Base-by-base conservation (phyloP, 2,888 invertebrate genomes). In the Platynereis dumerilii region DNA sequence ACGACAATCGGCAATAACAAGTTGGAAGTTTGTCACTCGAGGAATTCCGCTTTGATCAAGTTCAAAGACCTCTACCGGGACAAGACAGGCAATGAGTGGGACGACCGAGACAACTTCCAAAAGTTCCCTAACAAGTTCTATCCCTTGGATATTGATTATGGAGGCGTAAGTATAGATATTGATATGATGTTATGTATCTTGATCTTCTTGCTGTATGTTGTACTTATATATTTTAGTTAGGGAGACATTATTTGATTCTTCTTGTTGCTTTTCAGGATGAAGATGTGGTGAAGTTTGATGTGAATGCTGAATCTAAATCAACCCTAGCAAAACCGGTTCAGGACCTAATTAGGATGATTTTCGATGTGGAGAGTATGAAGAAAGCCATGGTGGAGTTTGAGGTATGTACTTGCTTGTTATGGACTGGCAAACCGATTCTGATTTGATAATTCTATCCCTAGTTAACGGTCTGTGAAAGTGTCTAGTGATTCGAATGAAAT, bases 371-470 rank as follows among this genome's bases (percentile, higher is more conserved):
- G 66, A 86, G 87, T 7, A 98, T 99, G 97, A 95, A 95, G 82
- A 90, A 90, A 80, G 91, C 93, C 0, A 90, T 99, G 89, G 83
- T 92, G 79, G 96, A 97, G 81, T 97, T 96, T 85, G 96, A 99
- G 86, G 91, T 91, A 76, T 72, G 75, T 60, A n/a, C n/a, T n/a
- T n/a, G n/a, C n/a, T n/a, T n/a, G n/a, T n/a, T n/a, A n/a, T n/a
- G n/a, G n/a, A n/a, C n/a, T n/a, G n/a, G n/a, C n/a, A n/a, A n/a
- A n/a, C n/a, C n/a, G n/a, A n/a, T n/a, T n/a, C n/a, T n/a, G n/a
- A n/a, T n/a, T n/a, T n/a, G n/a, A n/a, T n/a, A n/a, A n/a, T n/a
- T n/a, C n/a, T n/a, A n/a, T n/a, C n/a, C n/a, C n/a, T n/a, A n/a
- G n/a, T n/a, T n/a, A n/a, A n/a, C n/a, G n/a, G n/a, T n/a, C n/a